Percentiles rank a stretch among this genome's conserved stretches.
Conservation (phyloP, 2,797 vertebrate genomes). For the Hybognathus amarus region DNA sequence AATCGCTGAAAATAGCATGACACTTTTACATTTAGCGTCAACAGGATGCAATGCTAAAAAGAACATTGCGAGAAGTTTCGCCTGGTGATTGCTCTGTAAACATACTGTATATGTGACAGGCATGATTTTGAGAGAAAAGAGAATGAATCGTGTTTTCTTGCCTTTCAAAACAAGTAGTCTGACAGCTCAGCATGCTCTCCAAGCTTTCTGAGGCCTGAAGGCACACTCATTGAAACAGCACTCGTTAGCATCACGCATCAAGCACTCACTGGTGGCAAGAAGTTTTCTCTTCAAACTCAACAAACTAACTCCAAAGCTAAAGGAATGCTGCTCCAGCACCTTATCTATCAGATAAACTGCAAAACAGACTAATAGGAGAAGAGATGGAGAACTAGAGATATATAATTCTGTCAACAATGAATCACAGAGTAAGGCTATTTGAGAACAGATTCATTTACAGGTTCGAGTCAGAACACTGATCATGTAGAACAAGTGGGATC, state of each 20-base stretch:
- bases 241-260: constrained; percentile 33
- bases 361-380: not conserved
- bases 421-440: not conserved
- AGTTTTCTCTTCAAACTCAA: constrained; percentile 23
- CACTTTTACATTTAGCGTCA: constrained; percentile 33
- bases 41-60: constrained; percentile 37
- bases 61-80: constrained; percentile 13
- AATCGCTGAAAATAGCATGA: constrained; percentile 12
- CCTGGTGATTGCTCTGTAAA: constrained; percentile 42
- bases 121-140: constrained; percentile 27
- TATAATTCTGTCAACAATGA: not conserved
- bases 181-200: constrained; percentile 42
- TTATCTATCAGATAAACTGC: not conserved
- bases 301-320: not conserved
- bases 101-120: constrained; percentile 28
- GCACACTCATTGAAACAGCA: constrained; percentile 25
- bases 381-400: not conserved
- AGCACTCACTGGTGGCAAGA: constrained; percentile 11
- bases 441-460: not conserved
- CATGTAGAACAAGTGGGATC: not conserved
- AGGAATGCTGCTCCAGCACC: not conserved
- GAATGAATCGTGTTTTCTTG: constrained; percentile 26
- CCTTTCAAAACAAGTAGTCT: constrained; percentile 35
- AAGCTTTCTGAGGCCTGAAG: constrained; percentile 29
- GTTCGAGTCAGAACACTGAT: constrained; percentile 12